These are phyloP conservation scores for Metallyticus violacea DNA, from an alignment of 2,888 invertebrate species.

Conservation along the genomic window DNA sequence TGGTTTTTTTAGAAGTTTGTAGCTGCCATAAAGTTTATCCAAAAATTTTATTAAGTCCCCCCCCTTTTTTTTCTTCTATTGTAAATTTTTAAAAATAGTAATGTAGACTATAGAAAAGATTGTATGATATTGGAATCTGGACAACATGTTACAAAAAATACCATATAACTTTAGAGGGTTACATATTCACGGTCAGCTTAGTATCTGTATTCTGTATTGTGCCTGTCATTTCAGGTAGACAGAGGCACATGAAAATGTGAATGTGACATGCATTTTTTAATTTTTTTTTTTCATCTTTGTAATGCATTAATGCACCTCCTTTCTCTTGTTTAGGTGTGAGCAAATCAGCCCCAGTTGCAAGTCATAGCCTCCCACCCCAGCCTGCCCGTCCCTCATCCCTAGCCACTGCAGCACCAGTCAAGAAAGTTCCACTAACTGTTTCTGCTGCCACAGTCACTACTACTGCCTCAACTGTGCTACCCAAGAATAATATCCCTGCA, in stretches of 20 bases:
- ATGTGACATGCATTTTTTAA: background rate
- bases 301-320: background rate
- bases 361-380: slow-evolving; percentile 42
- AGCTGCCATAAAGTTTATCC: too few relatives aligned
- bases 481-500: slow-evolving; percentile 7
- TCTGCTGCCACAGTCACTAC: slow-evolving; percentile 2
- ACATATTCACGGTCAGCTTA: too few relatives aligned
- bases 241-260: background rate
- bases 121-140: too few relatives aligned
- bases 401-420: slow-evolving; percentile 35
- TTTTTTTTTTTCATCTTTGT: background rate
- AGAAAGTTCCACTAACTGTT: slow-evolving; percentile 24
- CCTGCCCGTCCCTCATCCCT: slow-evolving; percentile 42
- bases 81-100: too few relatives aligned
- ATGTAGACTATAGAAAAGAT: too few relatives aligned
- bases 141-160: too few relatives aligned
- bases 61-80: too few relatives aligned
- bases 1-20: too few relatives aligned
- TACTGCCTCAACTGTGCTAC: background rate
- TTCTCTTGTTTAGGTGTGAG: background rate
- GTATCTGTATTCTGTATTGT: too few relatives aligned
- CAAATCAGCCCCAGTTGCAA: slow-evolving; percentile 44
- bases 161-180: too few relatives aligned
- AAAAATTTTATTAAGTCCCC: too few relatives aligned
- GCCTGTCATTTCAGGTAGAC: too few relatives aligned